Evolutionary conservation across 1,140 invertebrate genomes (phyloP).

Genomic region (Orius insidiosus): DNA sequence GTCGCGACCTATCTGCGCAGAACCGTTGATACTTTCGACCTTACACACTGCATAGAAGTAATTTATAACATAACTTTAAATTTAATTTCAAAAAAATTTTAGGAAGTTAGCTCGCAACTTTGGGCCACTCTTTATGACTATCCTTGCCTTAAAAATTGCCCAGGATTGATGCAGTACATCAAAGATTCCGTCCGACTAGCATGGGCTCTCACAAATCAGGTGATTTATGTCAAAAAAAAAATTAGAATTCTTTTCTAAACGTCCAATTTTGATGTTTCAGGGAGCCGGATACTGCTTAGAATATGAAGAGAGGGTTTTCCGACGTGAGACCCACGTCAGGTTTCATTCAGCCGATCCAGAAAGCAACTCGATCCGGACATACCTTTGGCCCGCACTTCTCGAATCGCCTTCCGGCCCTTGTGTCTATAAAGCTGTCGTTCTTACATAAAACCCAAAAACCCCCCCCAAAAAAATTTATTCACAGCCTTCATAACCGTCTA

Average conservation of each 20-base stretch:
- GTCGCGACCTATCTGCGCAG: slow-evolving; percentile 32
- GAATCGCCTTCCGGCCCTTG: slow-evolving; percentile 42
- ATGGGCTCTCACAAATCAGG: slow-evolving; percentile 43
- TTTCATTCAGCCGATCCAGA: slow-evolving; percentile 43
- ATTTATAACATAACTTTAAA: slow-evolving; percentile 13
- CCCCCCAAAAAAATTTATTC: not conserved
- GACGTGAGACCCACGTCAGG: slow-evolving; percentile 39
- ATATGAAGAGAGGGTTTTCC: slow-evolving; percentile 38
- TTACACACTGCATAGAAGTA: slow-evolving; percentile 37
- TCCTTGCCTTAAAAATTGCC: slow-evolving; percentile 44
- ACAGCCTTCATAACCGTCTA: too few species aligned
- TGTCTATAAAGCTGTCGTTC: slow-evolving; percentile 51
- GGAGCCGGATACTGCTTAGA: slow-evolving; percentile 32
- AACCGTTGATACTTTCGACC: slow-evolving; percentile 36
- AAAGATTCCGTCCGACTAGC: slow-evolving; percentile 42
- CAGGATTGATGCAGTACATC: slow-evolving; percentile 42
- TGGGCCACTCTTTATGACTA: slow-evolving; percentile 58
- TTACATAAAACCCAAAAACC: slow-evolving; percentile 29
- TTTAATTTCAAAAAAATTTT: not conserved
- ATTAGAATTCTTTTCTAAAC: too few species aligned
- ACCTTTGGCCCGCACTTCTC: slow-evolving; percentile 53
- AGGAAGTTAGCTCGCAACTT: slow-evolving; percentile 46
- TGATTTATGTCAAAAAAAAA: slow-evolving; percentile 22
- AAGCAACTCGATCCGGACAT: slow-evolving; percentile 38
- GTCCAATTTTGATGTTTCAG: slow-evolving; percentile 23